Base-by-base conservation (phyloP, 23 tunicate genomes). In the Halocynthia roretzi region DNA sequence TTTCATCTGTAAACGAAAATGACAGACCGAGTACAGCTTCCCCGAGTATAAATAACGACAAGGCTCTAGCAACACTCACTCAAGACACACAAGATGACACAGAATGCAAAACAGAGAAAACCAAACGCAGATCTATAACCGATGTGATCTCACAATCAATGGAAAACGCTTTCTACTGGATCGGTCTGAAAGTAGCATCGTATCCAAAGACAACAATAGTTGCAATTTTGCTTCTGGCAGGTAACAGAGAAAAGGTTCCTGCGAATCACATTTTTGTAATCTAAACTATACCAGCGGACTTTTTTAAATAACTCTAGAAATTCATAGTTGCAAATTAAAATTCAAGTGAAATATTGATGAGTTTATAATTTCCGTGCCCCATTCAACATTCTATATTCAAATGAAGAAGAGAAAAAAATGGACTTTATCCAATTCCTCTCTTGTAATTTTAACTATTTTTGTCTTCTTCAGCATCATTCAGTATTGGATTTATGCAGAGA, bases 131-230 rank as follows among this genome's bases (percentile, higher is more conserved):
- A 65, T 20, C 22, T 40, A 6, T 65, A 65, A 40, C 70, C 0
- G 70, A 65, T 2, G 70, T 48, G n/a, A 65, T 65, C 19, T 65
- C 70, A 8, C 31, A 40, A 9, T 20, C 70, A 65, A 9, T 65
- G n/a, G 70, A 65, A 65, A 65, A 65, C 31, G 70, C n/a, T 9
- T 65, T 65, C 31, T 6, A 65, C 70, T 65, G 70, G 70, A 9
- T 65, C n/a, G 70, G 70, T 20, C 48, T 65, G 15, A 40, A 65
- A 65, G 70, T 65, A 10, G 70, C 48, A 15, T 20, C 5, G 10
- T 20, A 15, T 15, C 70, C 70, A 48, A 65, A 65, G 2, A 10
- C 31, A 15, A 48, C 31, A 9, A 65, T 65, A 10, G n/a, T 65
- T 8, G 0, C 31, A 10, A 20, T 48, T 40, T 65, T 65, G 70